Evolutionary conservation across 2,797 vertebrate species (phyloP).

Genomic region (Paramormyrops hopkinsi): DNA sequence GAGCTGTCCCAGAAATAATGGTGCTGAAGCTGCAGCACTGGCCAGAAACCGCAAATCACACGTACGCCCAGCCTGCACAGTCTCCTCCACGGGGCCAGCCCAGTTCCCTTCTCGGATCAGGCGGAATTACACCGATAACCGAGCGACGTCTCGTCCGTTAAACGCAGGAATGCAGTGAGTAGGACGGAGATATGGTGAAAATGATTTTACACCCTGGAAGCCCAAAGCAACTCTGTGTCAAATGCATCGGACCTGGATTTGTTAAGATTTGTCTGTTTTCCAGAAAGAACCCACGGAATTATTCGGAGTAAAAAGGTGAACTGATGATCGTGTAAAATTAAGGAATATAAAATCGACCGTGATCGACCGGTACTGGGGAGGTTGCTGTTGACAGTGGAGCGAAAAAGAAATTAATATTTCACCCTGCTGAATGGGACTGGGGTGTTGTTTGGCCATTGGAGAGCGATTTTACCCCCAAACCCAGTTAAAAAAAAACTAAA

Average conservation of each 20-base stretch:
- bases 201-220: conserved; percentile 21
- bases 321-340: not conserved
- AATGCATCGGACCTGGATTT: conserved; percentile 22
- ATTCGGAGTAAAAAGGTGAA: conserved; percentile 11
- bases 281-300: not conserved
- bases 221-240: conserved; percentile 20
- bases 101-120: conserved; percentile 37
- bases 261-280: not conserved
- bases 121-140: not conserved
- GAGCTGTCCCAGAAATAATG: conserved; percentile 82
- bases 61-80: conserved; percentile 8
- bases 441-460: conserved; percentile 11
- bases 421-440: conserved; percentile 15
- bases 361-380: conserved; percentile 1
- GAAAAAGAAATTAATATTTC: conserved; percentile 9
- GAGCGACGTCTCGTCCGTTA: not conserved
- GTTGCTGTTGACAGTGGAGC: conserved; percentile 1
- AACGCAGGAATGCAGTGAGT: not conserved
- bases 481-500: not conserved
- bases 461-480: not conserved
- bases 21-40: conserved; percentile 78
- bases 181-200: conserved; percentile 13
- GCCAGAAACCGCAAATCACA: conserved; percentile 14
- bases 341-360: conserved; percentile 8
- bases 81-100: conserved; percentile 42